Conservation (phyloP, 2,113 vertebrate species). For the Catharus fuscescens region DNA sequence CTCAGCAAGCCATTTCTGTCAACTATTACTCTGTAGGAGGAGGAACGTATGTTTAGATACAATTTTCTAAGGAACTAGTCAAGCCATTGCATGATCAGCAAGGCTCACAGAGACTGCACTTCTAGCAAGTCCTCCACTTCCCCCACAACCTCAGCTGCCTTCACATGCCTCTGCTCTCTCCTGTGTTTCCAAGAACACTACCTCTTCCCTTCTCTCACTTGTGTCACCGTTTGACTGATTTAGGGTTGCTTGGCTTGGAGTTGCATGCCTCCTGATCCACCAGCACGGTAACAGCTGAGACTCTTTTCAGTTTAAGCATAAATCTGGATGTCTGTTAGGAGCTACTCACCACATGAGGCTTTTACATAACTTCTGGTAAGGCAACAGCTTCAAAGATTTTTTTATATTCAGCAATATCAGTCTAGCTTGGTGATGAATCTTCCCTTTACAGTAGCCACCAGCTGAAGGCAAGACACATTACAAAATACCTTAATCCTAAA, state of each 20-base stretch:
- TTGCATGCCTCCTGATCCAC: neutral
- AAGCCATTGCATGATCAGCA: neutral
- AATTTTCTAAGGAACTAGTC: neutral
- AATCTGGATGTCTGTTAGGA: neutral
- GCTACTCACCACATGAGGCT: neutral
- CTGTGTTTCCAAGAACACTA: neutral
- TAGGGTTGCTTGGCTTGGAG: neutral
- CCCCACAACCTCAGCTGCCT: neutral
- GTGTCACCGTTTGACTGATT: neutral
- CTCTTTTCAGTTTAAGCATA: neutral
- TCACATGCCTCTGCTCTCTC: neutral
- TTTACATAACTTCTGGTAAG: neutral
- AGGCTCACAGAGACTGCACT: neutral
- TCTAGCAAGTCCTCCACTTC: neutral
- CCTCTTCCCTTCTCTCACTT: neutral
- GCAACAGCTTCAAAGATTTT: neutral
- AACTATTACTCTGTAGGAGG: neutral
- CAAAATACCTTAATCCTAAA: conserved; percentile 55
- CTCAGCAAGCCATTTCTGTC: neutral
- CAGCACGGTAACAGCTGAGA: neutral
- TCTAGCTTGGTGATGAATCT: neutral
- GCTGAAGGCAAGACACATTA: neutral
- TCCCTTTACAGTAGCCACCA: neutral
- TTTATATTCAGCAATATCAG: neutral
- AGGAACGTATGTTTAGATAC: neutral